Base-by-base conservation (phyloP, 2,113 vertebrate species). In the Charadrius vociferus region DNA sequence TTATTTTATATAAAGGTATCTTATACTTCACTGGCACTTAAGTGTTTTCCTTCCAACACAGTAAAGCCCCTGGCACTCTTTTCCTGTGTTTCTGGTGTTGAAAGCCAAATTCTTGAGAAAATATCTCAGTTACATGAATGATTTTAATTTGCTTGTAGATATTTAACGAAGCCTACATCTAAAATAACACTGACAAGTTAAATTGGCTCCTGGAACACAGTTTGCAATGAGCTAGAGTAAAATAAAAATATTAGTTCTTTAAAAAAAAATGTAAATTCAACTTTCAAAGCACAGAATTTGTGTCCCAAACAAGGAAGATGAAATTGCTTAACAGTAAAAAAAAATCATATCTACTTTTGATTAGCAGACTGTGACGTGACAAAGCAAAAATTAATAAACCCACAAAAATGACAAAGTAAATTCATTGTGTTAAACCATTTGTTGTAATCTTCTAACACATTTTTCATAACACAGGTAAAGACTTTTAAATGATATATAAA, bases 131-230 rank as follows among this genome's bases (percentile, higher is more conserved):
- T 93, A 86, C 9, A 72, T n/a, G 49, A 84, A 68, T 74, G 1
- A 95, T 81, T 92, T 95, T 63, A 79, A 80, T 92, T 93, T 94
- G 27, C 66, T 86, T 87, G 68, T n/a, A 94, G 61, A 63, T 87
- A 84, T 75, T 92, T 89, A 94, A 92, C 7, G n/a, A 96, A 85
- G 27, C 9, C 88, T 91, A 91, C 56, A 78, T 86, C 53, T 87
- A 65, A 81, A 92, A 68, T 61, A 78, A 75, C 34, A 84, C 5
- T 11, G 29, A 59, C 24, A 86, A 81, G 49, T 81, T 67, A 79
- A 81, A 77, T 8, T 89, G 56, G 24, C 16, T 80, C 50, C 56
- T 81, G 16, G 36, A 93, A 65, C 30, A 72, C 3, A 75, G 36
- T 47, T 50, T 86, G 20, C 62, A 92, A 45, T 15, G 5, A 91